phyloP scores from a whole-genome alignment of 2,797 vertebrate species.

The Bufotes viridis region DNA sequence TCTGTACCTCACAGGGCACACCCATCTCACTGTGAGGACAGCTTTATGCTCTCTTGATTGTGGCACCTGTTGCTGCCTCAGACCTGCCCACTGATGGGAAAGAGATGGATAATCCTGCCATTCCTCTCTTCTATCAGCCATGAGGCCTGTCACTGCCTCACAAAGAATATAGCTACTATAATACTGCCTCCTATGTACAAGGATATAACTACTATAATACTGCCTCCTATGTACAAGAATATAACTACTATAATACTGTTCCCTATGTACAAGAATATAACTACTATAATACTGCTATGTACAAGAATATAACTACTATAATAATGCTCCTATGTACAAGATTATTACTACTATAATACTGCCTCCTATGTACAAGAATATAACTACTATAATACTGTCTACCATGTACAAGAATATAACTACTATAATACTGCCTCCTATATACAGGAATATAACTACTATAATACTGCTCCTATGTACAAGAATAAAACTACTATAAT shows the following conservation, averaged over 20 bases:
- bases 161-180: constrained; percentile 13
- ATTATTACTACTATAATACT: constrained; percentile 1
- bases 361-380: neutral
- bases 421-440: constrained; percentile 6
- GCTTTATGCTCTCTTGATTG: no score
- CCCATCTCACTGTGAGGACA: no score
- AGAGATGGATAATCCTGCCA: no score
- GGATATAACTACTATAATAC: constrained; percentile 17
- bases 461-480: neutral
- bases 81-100: no score
- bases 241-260: neutral
- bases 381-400: neutral
- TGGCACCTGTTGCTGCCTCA: no score
- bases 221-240: neutral
- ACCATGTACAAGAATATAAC: neutral
- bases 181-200: neutral
- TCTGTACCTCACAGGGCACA: no score
- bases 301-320: constrained; percentile 16
- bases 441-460: constrained; percentile 4
- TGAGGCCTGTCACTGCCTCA: no score
- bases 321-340: neutral
- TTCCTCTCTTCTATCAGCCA: no score
- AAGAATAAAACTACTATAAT: constrained; percentile 12
- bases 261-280: neutral
- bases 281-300: constrained; percentile 6